Conservation (phyloP, 2,113 vertebrate species). For the Lepus timidus region DNA sequence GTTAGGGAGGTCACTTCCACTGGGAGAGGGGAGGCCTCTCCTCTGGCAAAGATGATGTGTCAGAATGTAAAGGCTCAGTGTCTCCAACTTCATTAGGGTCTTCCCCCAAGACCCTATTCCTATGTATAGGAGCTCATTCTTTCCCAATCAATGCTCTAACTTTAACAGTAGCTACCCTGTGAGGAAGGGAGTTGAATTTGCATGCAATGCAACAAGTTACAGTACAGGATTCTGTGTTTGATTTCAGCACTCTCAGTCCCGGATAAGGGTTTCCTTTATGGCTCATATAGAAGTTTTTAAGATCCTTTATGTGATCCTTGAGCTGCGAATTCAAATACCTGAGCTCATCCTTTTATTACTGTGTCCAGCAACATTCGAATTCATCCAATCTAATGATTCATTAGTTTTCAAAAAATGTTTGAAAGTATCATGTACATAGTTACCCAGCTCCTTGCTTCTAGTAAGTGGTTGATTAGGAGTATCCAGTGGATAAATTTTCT, state of each 20-base stretch:
- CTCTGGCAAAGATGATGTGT: background rate
- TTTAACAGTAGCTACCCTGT: background rate
- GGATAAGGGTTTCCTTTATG: background rate
- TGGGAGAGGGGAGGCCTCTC: background rate
- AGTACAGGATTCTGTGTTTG: background rate
- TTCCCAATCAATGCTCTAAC: too few relatives aligned
- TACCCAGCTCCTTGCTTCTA: too few relatives aligned
- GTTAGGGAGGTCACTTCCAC: background rate
- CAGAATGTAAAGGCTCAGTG: background rate
- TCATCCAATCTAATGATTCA: background rate
- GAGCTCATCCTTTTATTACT: background rate
- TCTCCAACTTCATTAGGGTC: background rate
- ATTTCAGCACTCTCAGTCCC: background rate
- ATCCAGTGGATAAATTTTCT: background rate
- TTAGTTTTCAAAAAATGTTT: background rate
- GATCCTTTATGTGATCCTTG: background rate
- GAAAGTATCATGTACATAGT: background rate
- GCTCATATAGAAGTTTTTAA: background rate
- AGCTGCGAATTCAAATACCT: background rate
- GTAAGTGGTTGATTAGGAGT: too few relatives aligned
- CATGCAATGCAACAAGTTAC: background rate
- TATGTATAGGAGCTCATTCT: background rate
- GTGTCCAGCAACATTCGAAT: background rate
- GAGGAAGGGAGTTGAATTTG: background rate
- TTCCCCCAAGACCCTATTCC: background rate